A percentile compares a stretch with the other conserved stretches of the same genome.
Conservation (phyloP, 1,140 invertebrate species). For the Diorhabda elongata region DNA sequence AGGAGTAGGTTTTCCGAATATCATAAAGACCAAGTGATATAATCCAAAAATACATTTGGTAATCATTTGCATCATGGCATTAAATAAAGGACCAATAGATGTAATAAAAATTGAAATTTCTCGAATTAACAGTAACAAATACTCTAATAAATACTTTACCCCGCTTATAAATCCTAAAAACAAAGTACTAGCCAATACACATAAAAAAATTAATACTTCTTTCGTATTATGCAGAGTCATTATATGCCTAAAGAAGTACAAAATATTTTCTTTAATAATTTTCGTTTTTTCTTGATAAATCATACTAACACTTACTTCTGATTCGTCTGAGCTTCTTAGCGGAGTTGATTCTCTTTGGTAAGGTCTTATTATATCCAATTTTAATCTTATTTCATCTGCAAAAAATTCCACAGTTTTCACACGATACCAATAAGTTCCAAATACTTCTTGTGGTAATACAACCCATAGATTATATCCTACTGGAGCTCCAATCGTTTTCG, state of each 20-base stretch:
- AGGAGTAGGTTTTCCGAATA: conserved; percentile 35
- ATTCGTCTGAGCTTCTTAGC: not conserved
- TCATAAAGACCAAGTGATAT: conserved; percentile 44
- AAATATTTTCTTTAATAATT: conserved; percentile 20
- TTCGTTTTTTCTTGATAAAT: conserved; percentile 10
- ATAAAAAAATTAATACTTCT: conserved; percentile 30
- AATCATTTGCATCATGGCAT: conserved; percentile 44
- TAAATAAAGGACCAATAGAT: conserved; percentile 43
- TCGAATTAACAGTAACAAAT: conserved; percentile 32
- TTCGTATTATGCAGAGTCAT: conserved; percentile 32
- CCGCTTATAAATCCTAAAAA: conserved; percentile 23
- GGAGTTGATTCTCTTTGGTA: conserved; percentile 11
- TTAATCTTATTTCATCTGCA: conserved; percentile 33
- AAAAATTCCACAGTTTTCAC: conserved; percentile 35
- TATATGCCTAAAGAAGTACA: conserved; percentile 17
- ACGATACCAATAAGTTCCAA: conserved; percentile 36
- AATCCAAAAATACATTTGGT: conserved; percentile 34
- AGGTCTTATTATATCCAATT: conserved; percentile 29
- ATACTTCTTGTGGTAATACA: conserved; percentile 29
- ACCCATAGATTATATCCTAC: conserved; percentile 37
- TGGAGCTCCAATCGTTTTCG: conserved; percentile 29
- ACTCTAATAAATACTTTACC: conserved; percentile 34
- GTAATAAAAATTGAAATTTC: conserved; percentile 41
- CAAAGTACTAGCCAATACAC: conserved; percentile 28
- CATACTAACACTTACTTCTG: not conserved